Evolutionary conservation across 2,797 vertebrate species (phyloP).

Genomic region (Holocentrus rufus): DNA sequence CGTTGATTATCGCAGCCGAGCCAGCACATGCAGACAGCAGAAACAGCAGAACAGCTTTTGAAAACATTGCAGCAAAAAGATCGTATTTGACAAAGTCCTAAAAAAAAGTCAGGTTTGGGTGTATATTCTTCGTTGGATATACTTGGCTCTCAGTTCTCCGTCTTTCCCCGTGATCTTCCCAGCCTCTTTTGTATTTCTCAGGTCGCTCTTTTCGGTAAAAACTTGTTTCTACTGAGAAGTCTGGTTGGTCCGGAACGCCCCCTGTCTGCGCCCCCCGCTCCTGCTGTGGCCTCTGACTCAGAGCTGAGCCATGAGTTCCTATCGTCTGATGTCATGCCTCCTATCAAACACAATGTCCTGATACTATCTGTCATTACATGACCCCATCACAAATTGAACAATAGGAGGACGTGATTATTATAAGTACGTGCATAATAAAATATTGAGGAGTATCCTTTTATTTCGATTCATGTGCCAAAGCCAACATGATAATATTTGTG

Average conservation of each 20-base stretch:
- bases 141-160: not conserved
- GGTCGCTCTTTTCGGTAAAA: too few relatives aligned
- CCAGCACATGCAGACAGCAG: constrained; percentile 1
- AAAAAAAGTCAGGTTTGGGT: not conserved
- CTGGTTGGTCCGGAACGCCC: not conserved
- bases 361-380: too few relatives aligned
- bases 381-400: too few relatives aligned
- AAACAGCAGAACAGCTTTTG: constrained; percentile 13
- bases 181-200: too few relatives aligned
- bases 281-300: not conserved
- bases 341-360: constrained; percentile 11
- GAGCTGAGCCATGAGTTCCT: constrained; percentile 42
- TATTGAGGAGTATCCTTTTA: too few relatives aligned
- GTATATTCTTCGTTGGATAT: too few relatives aligned
- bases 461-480: too few relatives aligned
- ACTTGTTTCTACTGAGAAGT: constrained; percentile 22
- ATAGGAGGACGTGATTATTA: too few relatives aligned
- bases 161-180: too few relatives aligned
- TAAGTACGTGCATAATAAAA: too few relatives aligned
- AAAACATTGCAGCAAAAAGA: not conserved
- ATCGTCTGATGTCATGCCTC: constrained; percentile 52
- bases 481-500: too few relatives aligned
- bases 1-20: not conserved
- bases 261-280: constrained; percentile 29
- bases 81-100: too few relatives aligned